phyloP scores from a whole-genome alignment of 1,140 invertebrate species.

The Probaryconus sp. region DNA sequence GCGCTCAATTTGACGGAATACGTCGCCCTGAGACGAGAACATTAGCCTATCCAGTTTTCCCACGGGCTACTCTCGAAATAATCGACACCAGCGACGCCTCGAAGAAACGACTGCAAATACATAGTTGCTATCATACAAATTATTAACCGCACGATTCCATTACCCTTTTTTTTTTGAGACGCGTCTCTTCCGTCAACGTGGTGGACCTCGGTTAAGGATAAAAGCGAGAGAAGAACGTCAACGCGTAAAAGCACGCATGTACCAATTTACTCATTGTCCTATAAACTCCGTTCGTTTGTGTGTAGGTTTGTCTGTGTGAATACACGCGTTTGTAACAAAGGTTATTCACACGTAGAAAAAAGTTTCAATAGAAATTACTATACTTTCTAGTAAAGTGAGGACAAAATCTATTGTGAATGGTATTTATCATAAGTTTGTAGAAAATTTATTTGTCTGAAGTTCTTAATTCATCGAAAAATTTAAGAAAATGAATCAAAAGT shows the following conservation, averaged over 20 bases:
- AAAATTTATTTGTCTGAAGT: too few species aligned
- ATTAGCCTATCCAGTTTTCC: conserved; percentile 43
- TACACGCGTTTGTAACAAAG: too few species aligned
- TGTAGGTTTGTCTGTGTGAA: neutral
- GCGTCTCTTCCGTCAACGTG: conserved; percentile 42
- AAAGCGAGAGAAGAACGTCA: conserved; percentile 38
- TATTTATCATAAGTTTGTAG: too few species aligned
- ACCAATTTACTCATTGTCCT: conserved; percentile 28
- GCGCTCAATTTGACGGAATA: conserved; percentile 22
- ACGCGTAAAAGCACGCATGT: conserved; percentile 26
- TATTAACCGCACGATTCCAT: conserved; percentile 62
- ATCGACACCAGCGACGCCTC: conserved; percentile 46
- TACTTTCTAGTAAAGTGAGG: too few species aligned
- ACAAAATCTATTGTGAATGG: too few species aligned
- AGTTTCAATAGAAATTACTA: too few species aligned
- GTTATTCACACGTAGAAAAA: too few species aligned
- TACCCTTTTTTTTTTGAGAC: conserved; percentile 53
- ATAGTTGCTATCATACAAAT: conserved; percentile 57
- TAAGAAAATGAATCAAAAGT: too few species aligned
- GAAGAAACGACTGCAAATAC: conserved; percentile 44
- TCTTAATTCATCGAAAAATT: too few species aligned
- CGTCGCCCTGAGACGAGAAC: too few species aligned
- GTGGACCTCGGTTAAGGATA: conserved; percentile 33
- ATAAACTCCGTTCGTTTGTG: conserved; percentile 1
- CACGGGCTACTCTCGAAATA: conserved; percentile 44